Percentiles rank a stretch among this genome's conserved stretches.
Conservation (phyloP, 2,888 invertebrate genomes). For the Antitype chi region DNA sequence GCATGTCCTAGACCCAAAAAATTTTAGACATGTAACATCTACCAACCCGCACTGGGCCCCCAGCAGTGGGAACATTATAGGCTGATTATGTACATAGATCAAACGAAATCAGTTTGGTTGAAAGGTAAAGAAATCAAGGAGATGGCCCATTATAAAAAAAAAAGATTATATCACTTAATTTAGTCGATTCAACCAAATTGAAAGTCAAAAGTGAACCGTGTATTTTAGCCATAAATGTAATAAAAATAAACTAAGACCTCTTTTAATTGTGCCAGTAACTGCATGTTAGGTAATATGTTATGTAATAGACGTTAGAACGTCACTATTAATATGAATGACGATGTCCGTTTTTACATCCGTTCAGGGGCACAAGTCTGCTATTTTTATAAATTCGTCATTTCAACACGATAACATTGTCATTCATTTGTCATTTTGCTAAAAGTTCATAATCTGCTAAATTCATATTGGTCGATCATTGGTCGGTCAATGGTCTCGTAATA, state of each 20-base stretch:
- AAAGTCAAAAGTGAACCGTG: slow-evolving; percentile 14
- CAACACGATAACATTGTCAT: no score
- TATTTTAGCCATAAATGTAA: background rate
- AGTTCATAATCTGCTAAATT: no score
- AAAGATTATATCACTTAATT: background rate
- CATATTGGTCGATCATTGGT: no score
- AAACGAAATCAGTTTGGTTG: background rate
- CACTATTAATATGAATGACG: slow-evolving; percentile 3
- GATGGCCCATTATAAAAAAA: background rate
- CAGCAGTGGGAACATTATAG: no score
- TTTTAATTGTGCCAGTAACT: slow-evolving; percentile 7
- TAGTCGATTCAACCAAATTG: background rate
- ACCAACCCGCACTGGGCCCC: no score
- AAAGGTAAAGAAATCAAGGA: slow-evolving; percentile 1
- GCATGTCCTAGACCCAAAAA: no score
- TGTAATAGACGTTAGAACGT: slow-evolving; percentile 20
- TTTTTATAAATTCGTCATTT: no score
- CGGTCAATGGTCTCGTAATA: no score
- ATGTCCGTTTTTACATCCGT: slow-evolving; percentile 23
- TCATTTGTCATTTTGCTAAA: no score
- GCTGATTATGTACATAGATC: no score
- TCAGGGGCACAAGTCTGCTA: no score
- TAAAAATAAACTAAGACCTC: background rate
- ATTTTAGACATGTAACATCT: no score
- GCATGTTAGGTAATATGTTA: slow-evolving; percentile 30